phyloP scores from a whole-genome alignment of 2,888 invertebrate genomes.

The Xylota segnis region DNA sequence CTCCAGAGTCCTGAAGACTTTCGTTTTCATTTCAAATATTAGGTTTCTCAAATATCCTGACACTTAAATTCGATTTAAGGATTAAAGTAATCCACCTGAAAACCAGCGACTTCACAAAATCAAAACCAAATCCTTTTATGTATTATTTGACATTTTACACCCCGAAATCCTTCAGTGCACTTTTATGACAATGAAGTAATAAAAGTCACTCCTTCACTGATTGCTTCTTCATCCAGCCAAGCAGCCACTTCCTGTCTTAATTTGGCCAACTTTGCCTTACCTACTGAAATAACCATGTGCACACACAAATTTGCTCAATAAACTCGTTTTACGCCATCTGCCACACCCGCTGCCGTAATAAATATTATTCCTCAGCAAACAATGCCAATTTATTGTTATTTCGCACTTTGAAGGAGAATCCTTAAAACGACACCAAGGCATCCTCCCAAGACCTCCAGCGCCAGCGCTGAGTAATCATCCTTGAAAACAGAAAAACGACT shows the following conservation, averaged over 20 bases:
- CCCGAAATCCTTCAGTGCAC: neutral
- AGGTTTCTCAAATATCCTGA: too few species aligned
- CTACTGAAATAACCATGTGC: slow-evolving; percentile 32
- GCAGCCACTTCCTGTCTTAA: neutral
- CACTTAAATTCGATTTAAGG: too few species aligned
- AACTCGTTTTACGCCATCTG: slow-evolving; percentile 18
- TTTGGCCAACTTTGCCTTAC: neutral
- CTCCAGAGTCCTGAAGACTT: too few species aligned
- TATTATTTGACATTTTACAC: too few species aligned
- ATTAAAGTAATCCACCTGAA: too few species aligned
- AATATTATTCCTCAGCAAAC: slow-evolving; percentile 14
- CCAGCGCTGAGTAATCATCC: neutral
- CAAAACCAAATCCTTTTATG: too few species aligned
- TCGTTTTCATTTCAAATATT: too few species aligned
- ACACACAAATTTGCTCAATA: slow-evolving; percentile 44
- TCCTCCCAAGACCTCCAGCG: too few species aligned
- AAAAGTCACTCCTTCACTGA: neutral
- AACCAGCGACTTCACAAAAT: too few species aligned
- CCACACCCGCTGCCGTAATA: neutral
- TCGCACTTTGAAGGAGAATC: slow-evolving; percentile 23
- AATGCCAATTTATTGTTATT: slow-evolving; percentile 51
- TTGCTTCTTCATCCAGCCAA: neutral
- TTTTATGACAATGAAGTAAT: slow-evolving; percentile 11
- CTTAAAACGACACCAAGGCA: slow-evolving; percentile 2
- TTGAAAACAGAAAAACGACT: neutral